Percentiles rank a stretch among this genome's conserved stretches.
phyloP scores from a whole-genome alignment of 2,888 invertebrate genomes.

The Epinotia nisella region DNA sequence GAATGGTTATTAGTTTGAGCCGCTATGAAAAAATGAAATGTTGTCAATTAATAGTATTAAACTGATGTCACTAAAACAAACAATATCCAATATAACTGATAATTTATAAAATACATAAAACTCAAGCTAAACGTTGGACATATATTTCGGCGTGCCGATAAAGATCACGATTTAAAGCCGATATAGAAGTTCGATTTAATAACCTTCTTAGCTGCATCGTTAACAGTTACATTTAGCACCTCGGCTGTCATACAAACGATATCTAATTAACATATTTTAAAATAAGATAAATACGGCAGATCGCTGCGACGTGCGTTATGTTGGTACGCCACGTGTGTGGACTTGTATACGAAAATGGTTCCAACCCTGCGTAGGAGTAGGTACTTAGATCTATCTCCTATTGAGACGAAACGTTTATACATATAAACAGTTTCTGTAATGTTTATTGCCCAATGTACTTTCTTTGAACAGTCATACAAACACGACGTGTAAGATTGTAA shows the following conservation, averaged over 20 bases:
- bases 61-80: slow-evolving; percentile 35
- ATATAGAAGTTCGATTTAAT: slow-evolving; percentile 36
- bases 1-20: too few species aligned
- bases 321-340: too few species aligned
- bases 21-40: too few species aligned
- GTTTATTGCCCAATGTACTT: too few species aligned
- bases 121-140: slow-evolving; percentile 9
- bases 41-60: slow-evolving; percentile 15
- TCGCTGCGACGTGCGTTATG: too few species aligned
- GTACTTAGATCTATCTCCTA: too few species aligned
- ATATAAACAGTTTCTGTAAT: too few species aligned
- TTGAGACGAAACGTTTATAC: too few species aligned
- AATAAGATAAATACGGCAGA: not conserved
- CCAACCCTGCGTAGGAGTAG: too few species aligned
- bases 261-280: not conserved
- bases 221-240: slow-evolving; percentile 1
- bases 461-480: too few species aligned
- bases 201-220: slow-evolving; percentile 40
- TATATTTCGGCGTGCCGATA: slow-evolving; percentile 34
- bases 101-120: slow-evolving; percentile 36
- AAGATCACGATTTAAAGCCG: slow-evolving; percentile 35
- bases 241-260: slow-evolving; percentile 36
- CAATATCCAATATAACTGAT: slow-evolving; percentile 15
- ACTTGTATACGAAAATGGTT: too few species aligned
- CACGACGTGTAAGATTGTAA: too few species aligned